These are phyloP conservation scores for Zygaena filipendulae DNA, from an alignment of 2,888 invertebrate genomes.

Conservation along the genomic window DNA sequence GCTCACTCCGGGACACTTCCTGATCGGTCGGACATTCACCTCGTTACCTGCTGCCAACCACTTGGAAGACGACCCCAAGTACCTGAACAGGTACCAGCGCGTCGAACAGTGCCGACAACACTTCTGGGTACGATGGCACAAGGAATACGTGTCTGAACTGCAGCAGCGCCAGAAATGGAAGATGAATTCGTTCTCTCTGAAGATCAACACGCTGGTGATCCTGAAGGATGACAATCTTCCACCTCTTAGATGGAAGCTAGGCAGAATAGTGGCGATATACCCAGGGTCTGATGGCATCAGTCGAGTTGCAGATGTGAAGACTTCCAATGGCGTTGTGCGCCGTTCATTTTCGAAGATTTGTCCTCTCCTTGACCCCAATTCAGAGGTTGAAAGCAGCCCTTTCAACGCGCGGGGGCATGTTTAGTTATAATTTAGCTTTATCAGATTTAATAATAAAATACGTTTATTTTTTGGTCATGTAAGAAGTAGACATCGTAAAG, in stretches of 20 bases:
- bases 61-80: too few species aligned
- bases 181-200: not conserved
- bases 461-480: too few species aligned
- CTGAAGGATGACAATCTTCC: conserved; percentile 6
- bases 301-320: conserved; percentile 5
- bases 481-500: too few species aligned
- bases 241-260: conserved; percentile 7
- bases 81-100: too few species aligned
- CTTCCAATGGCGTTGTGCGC: conserved; percentile 4
- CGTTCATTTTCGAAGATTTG: conserved; percentile 6
- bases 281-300: conserved; percentile 4
- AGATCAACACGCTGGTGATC: conserved; percentile 1
- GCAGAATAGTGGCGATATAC: conserved; percentile 1
- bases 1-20: conserved; percentile 14
- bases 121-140: conserved; percentile 6
- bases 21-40: conserved; percentile 11
- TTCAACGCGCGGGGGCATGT: too few species aligned
- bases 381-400: conserved; percentile 7
- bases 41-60: too few species aligned
- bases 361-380: conserved; percentile 6
- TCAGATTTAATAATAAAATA: too few species aligned
- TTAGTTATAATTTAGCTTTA: too few species aligned
- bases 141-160: too few species aligned
- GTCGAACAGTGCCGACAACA: conserved; percentile 10
- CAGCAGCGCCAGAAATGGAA: conserved; percentile 17